Percentiles rank a stretch among this genome's conserved stretches.
Evolutionary conservation across 2,888 invertebrate species (phyloP).

Genomic region (Seira musarum): DNA sequence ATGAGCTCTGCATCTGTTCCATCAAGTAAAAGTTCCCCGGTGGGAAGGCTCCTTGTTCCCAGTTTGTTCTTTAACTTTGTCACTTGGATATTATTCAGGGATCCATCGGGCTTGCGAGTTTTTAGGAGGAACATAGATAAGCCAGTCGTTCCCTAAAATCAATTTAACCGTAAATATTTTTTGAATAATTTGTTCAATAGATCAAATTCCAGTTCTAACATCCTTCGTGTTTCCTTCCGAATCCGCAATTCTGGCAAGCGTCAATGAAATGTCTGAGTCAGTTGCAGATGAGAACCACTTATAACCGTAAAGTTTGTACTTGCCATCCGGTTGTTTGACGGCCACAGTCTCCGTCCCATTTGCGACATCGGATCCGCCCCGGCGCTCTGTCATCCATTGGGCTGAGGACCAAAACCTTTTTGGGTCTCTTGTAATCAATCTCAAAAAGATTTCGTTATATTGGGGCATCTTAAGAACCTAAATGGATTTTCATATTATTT

Average conservation of each 20-base stretch:
- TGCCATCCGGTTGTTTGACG: slow-evolving; percentile 72
- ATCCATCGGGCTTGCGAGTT: slow-evolving; percentile 71
- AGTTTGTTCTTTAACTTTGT: slow-evolving; percentile 76
- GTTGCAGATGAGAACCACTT: slow-evolving; percentile 78
- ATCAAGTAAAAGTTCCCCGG: slow-evolving; percentile 76
- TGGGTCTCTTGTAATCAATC: slow-evolving; percentile 71
- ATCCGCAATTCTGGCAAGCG: slow-evolving; percentile 74
- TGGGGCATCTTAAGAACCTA: slow-evolving; percentile 63
- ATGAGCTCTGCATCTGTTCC: slow-evolving; percentile 73
- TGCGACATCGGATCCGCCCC: slow-evolving; percentile 76
- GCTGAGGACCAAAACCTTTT: slow-evolving; percentile 76
- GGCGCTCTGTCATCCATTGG: slow-evolving; percentile 78
- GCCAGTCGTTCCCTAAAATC: slow-evolving; percentile 70
- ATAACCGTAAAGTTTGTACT: slow-evolving; percentile 74
- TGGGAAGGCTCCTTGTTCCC: slow-evolving; percentile 76
- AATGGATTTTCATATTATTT: slow-evolving; percentile 4
- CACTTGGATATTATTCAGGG: slow-evolving; percentile 75
- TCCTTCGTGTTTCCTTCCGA: slow-evolving; percentile 71
- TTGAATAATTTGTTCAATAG: not conserved
- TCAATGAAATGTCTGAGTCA: slow-evolving; percentile 75
- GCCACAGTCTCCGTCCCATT: slow-evolving; percentile 75
- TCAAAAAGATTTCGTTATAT: slow-evolving; percentile 68
- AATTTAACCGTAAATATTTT: too few species aligned
- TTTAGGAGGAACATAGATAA: slow-evolving; percentile 75
- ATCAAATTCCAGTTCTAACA: slow-evolving; percentile 16